phyloP scores from a whole-genome alignment of 2,888 invertebrate genomes.

The Tetramorium bicarinatum region DNA sequence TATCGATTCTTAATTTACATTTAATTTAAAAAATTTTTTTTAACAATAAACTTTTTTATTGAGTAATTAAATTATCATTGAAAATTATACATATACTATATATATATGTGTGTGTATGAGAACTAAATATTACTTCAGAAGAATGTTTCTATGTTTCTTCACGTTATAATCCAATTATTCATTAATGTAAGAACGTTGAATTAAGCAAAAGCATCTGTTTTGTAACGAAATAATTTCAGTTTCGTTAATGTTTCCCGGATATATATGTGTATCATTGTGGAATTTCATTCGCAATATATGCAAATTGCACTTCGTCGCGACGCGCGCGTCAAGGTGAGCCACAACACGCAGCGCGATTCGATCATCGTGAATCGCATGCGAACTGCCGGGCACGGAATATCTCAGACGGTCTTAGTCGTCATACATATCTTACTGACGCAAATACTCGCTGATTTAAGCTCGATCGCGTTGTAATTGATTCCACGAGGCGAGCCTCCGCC shows the following conservation, averaged over 20 bases:
- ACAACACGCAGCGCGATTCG: conserved; percentile 56
- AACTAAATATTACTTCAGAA: neutral
- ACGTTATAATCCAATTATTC: neutral
- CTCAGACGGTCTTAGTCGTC: conserved; percentile 33
- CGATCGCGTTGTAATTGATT: conserved; percentile 57
- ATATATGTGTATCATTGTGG: neutral
- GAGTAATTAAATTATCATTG: neutral
- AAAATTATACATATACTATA: neutral
- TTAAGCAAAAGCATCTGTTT: neutral
- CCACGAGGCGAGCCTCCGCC: conserved; percentile 34
- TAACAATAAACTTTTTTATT: neutral
- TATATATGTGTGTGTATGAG: too few relatives aligned
- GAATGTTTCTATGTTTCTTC: neutral
- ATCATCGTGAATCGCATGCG: conserved; percentile 44
- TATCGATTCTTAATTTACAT: neutral
- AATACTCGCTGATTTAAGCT: conserved; percentile 32
- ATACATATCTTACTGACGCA: conserved; percentile 29
- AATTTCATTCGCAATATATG: conserved; percentile 47
- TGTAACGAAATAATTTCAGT: conserved; percentile 9
- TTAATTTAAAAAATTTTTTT: neutral
- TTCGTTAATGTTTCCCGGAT: conserved; percentile 20
- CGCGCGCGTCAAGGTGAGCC: conserved; percentile 71
- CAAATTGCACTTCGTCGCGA: conserved; percentile 50
- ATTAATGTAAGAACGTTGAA: neutral
- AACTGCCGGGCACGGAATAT: conserved; percentile 54